Base-by-base conservation (phyloP, 2,113 vertebrate species). In the Myiopsitta monachus region DNA sequence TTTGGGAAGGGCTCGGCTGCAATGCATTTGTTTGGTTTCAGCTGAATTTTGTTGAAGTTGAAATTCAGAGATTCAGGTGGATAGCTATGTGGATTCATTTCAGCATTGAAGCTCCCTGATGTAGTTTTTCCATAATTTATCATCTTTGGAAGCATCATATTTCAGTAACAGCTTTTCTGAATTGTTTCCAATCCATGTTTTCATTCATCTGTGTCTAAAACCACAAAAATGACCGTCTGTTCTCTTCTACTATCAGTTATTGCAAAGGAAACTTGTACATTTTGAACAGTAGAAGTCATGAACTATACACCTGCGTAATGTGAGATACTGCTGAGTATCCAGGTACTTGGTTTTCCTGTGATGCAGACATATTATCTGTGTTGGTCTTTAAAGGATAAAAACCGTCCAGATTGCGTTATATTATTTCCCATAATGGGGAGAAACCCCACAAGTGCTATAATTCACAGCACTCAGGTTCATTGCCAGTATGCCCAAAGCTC, bases 41-140 rank as follows among this genome's bases (percentile, higher is more conserved):
- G 72, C 57, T 94, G 87, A 84, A 73, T 95, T 97, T 93, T 87
- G 83, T 83, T 89, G 44, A 80, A 92, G n/a, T 66, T 61, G 86
- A 94, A 95, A 95, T 80, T 90, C 86, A 72, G 31, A 77, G 59
- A 36, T 87, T 90, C 61, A 43, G 49, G 30, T 44, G 47, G n/a
- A 69, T 79, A 91, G 63, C 72, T 90, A 2, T 55, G 39, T 69
- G 74, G 47, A 61, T 90, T 43, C 30, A 49, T 91, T 80, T 70
- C 76, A 78, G 33, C 41, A 26, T 3, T 68, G 28, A 64, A 38
- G 62, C 23, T 77, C 66, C 87, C 74, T 74, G 51, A 44, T 76
- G 75, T 54, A 69, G 47, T 86, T 94, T 77, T 51, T 14, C 70
- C n/a, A 27, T 86, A 75, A 68, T 96, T 96, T 94, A 83, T 81